A percentile compares a stretch with the other conserved stretches of the same genome.
Evolutionary conservation across 2,888 invertebrate species (phyloP).

Genomic region (Drosophila imparisetae): DNA sequence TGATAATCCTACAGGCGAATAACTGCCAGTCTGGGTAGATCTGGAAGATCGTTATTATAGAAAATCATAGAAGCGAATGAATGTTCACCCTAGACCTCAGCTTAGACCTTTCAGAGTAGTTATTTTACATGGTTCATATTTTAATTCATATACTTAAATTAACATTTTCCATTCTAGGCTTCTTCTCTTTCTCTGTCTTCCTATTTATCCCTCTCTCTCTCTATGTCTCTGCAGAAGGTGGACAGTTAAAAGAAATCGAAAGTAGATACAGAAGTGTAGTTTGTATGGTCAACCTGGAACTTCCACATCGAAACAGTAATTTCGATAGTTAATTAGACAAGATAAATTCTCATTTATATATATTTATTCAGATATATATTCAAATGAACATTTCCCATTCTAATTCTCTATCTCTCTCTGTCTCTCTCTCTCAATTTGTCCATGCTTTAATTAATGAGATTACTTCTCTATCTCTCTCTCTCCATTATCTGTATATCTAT

Average conservation of each 20-base stretch:
- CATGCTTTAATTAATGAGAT: too few species aligned
- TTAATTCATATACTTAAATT: background rate
- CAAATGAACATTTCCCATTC: background rate
- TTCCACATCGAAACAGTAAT: background rate
- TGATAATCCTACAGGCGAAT: background rate
- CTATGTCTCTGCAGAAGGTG: background rate
- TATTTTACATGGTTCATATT: background rate
- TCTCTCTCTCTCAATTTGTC: background rate
- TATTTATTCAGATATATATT: background rate
- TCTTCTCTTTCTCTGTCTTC: background rate
- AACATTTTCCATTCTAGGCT: background rate
- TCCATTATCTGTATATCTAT: conserved; percentile 1
- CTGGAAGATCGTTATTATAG: background rate
- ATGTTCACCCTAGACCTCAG: background rate
- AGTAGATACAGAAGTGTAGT: background rate
- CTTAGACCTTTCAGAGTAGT: background rate
- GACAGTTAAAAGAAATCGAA: too few species aligned
- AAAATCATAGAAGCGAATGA: background rate
- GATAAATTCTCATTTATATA: background rate
- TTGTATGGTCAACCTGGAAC: background rate
- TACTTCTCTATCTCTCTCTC: background rate
- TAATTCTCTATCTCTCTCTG: background rate
- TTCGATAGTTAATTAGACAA: background rate
- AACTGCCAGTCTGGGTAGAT: background rate
- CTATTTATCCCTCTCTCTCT: background rate